These are phyloP conservation scores for Drosophila chauvacae DNA, from an alignment of 1,140 invertebrate species.

Conservation along the genomic window DNA sequence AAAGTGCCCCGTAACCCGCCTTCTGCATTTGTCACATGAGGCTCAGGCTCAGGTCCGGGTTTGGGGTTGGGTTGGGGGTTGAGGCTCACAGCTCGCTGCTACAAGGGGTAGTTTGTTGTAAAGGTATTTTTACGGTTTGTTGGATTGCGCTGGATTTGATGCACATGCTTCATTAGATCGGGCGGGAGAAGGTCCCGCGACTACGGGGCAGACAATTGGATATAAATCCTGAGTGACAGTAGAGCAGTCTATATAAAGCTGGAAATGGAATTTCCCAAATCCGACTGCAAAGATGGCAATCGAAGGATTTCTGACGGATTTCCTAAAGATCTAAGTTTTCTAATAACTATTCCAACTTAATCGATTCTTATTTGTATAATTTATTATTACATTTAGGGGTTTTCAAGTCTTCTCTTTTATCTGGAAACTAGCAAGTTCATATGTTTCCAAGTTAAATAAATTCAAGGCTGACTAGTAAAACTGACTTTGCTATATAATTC, in stretches of 20 bases:
- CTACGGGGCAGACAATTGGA: constrained; percentile 18
- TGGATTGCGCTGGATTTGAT: constrained; percentile 59
- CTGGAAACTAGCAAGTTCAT: too few relatives aligned
- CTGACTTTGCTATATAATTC: too few relatives aligned
- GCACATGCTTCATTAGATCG: constrained; percentile 67
- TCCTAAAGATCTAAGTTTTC: neutral
- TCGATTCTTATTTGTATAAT: too few relatives aligned
- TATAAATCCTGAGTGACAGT: constrained; percentile 43
- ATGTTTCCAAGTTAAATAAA: too few relatives aligned
- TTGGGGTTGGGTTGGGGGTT: constrained; percentile 18
- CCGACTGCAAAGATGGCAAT: constrained; percentile 26
- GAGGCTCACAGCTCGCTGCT: neutral
- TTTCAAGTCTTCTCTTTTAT: too few relatives aligned
- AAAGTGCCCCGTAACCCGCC: constrained; percentile 22
- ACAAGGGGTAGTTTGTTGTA: constrained; percentile 56
- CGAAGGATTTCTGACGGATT: neutral
- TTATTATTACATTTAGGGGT: too few relatives aligned
- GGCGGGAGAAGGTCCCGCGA: constrained; percentile 14
- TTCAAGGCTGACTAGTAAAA: too few relatives aligned
- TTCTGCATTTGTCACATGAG: constrained; percentile 66
- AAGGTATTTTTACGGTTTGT: constrained; percentile 69
- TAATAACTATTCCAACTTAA: neutral
- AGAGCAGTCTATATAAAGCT: neutral
- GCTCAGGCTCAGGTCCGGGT: constrained; percentile 6
- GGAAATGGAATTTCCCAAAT: constrained; percentile 17